Evolutionary conservation across 2,888 invertebrate species (phyloP).

Genomic region (Drosophila phalerata): DNA sequence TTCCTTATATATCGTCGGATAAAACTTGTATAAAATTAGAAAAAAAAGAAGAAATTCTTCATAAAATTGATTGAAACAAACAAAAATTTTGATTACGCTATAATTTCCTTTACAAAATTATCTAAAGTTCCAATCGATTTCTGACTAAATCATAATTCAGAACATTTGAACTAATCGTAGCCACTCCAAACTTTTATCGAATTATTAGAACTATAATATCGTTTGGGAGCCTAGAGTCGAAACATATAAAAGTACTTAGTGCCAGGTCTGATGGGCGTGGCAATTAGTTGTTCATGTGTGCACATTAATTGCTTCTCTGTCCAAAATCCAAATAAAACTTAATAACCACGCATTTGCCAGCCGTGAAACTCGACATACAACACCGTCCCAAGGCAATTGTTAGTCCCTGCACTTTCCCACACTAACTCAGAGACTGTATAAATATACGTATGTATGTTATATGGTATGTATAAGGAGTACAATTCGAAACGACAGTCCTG

Average conservation of each 20-base stretch:
- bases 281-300: constrained; percentile 48
- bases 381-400: constrained; percentile 30
- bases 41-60: too few species aligned
- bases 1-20: too few species aligned
- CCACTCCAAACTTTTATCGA: constrained; percentile 1
- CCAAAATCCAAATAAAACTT: constrained; percentile 56
- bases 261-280: constrained; percentile 37
- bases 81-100: background rate
- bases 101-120: background rate
- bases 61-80: background rate
- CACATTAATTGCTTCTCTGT: constrained; percentile 45
- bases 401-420: constrained; percentile 51
- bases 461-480: constrained; percentile 29
- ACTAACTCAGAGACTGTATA: constrained; percentile 31
- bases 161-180: constrained; percentile 3
- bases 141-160: background rate
- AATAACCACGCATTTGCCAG: constrained; percentile 40
- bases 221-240: background rate
- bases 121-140: constrained; percentile 4
- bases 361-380: constrained; percentile 11
- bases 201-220: constrained; percentile 1
- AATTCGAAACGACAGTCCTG: constrained; percentile 16
- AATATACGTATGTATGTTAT: constrained; percentile 4
- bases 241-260: constrained; percentile 20
- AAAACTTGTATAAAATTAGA: too few species aligned